A percentile compares a stretch with the other conserved stretches of the same genome.
Conservation (phyloP, 2,797 vertebrate species). For the Pseudomugil gertrudae region DNA sequence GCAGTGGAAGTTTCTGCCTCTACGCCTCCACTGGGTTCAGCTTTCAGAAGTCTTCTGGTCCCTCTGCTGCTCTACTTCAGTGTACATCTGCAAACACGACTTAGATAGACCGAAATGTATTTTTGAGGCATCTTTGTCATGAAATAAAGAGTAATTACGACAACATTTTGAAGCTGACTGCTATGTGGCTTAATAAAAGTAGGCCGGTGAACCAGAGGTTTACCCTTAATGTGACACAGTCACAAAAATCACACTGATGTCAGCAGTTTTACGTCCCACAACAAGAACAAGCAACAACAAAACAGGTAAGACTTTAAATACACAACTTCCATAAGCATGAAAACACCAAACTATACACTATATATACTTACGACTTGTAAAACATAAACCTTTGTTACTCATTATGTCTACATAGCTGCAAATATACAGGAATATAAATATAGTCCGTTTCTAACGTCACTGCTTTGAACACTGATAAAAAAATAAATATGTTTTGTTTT, state of each 20-base stretch:
- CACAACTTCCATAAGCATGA: slow-evolving; percentile 82
- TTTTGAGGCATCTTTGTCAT: background rate
- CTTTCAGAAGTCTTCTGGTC: background rate
- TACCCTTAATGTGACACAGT: slow-evolving; percentile 6
- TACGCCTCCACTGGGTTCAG: background rate
- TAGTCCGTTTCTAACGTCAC: slow-evolving; percentile 70
- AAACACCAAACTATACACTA: slow-evolving; percentile 79
- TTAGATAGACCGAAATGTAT: background rate
- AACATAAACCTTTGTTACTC: slow-evolving; percentile 75
- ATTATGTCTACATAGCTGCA: slow-evolving; percentile 84
- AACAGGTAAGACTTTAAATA: slow-evolving; percentile 80
- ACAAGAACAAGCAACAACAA: slow-evolving; percentile 55
- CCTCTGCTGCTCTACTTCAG: background rate
- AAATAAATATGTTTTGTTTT: slow-evolving; percentile 60
- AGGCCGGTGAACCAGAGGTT: slow-evolving; percentile 28
- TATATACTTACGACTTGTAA: slow-evolving; percentile 78
- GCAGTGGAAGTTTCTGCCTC: background rate
- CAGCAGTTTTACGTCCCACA: slow-evolving; percentile 34
- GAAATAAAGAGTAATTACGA: background rate
- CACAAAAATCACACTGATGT: background rate
- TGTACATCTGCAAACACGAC: background rate
- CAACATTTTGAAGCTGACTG: background rate
- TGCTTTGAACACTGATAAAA: slow-evolving; percentile 66
- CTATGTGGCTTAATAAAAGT: slow-evolving; percentile 45
- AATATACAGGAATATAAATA: slow-evolving; percentile 87